Conservation (phyloP, 2,797 vertebrate genomes). For the Aviceda cuculoides region DNA sequence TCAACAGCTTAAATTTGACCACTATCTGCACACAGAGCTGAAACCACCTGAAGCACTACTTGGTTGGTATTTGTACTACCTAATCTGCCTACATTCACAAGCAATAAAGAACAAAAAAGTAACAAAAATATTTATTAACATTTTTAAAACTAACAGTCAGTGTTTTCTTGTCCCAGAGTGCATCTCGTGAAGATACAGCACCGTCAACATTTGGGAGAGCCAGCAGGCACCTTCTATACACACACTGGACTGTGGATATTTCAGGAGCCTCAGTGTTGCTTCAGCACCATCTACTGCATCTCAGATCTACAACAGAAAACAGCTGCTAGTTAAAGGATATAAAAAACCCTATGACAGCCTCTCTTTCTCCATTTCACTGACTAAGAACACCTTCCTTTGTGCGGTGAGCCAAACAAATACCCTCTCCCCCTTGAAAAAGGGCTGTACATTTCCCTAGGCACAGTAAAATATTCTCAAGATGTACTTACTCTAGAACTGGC, state of each 20-base stretch:
- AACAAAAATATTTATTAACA: conserved; percentile 41
- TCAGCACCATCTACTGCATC: conserved; percentile 51
- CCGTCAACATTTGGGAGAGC: neutral
- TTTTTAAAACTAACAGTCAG: conserved; percentile 17
- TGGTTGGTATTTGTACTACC: neutral
- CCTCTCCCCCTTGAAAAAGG: neutral
- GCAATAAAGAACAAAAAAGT: neutral
- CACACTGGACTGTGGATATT: neutral
- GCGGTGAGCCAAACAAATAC: neutral
- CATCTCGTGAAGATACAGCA: conserved; percentile 18
- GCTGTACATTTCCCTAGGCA: neutral
- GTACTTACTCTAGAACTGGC: neutral
- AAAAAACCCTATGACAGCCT: neutral
- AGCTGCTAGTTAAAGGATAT: conserved; percentile 31
- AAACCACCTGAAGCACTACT: neutral
- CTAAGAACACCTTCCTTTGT: neutral
- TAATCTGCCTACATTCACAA: neutral
- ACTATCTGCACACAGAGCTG: neutral
- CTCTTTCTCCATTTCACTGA: neutral
- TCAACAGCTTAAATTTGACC: neutral
- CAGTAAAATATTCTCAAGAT: neutral
- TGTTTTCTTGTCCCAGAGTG: neutral
- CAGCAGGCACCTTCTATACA: neutral
- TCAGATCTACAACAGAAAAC: conserved; percentile 52
- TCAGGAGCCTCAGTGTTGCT: conserved; percentile 30